Conservation (phyloP, 2,113 vertebrate species). For the Dicerorhinus sumatrensis region DNA sequence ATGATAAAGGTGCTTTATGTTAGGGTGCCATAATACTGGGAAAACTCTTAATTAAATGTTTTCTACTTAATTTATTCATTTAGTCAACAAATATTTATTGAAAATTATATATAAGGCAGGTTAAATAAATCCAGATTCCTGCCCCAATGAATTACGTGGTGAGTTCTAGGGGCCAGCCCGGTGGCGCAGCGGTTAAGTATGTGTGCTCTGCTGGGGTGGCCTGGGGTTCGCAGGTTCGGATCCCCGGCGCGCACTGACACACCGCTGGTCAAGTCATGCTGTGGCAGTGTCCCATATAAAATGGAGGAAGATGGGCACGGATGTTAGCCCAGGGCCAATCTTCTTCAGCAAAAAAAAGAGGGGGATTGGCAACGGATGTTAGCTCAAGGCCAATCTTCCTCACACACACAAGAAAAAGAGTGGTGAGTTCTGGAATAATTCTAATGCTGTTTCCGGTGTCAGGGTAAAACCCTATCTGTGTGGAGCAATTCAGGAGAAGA, state of each 20-base stretch:
- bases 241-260: too few relatives aligned
- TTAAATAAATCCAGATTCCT: not conserved
- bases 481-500: not conserved
- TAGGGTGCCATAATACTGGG: not conserved
- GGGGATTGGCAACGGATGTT: too few relatives aligned
- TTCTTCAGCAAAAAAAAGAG: too few relatives aligned
- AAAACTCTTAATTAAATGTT: conserved; percentile 44
- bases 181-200: too few relatives aligned
- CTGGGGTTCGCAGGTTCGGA: too few relatives aligned
- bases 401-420: too few relatives aligned
- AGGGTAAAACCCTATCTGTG: not conserved
- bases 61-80: conserved; percentile 51
- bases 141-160: not conserved
- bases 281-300: too few relatives aligned
- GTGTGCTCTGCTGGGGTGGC: too few relatives aligned
- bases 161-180: not conserved
- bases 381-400: too few relatives aligned
- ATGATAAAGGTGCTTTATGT: not conserved
- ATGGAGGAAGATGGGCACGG: too few relatives aligned
- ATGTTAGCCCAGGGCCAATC: too few relatives aligned
- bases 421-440: conserved; percentile 33
- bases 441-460: not conserved
- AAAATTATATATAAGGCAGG: not conserved
- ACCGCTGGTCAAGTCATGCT: too few relatives aligned
- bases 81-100: conserved; percentile 21